Evolutionary conservation across 2,797 vertebrate species (phyloP).

Genomic region (Miichthys miiuy): DNA sequence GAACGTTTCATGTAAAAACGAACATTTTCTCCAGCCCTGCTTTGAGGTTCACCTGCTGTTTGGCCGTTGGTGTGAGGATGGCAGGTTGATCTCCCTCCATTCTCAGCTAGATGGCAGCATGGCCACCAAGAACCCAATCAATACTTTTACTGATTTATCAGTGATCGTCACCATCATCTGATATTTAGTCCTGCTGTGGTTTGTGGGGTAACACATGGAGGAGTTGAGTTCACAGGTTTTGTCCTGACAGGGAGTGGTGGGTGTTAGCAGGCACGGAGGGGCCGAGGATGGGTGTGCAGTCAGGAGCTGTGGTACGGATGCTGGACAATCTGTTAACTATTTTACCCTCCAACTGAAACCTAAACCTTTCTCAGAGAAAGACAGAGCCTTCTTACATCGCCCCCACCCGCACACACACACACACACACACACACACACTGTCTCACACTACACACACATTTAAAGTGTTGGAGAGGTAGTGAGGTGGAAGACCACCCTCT

Average conservation of each 20-base stretch:
- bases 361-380: slow-evolving; percentile 66
- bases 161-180: neutral
- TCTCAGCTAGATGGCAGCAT: slow-evolving; percentile 68
- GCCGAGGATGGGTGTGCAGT: slow-evolving; percentile 15
- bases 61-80: slow-evolving; percentile 6
- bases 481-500: slow-evolving; percentile 81
- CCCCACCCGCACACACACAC: slow-evolving; percentile 12
- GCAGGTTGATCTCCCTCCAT: slow-evolving; percentile 10
- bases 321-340: slow-evolving; percentile 82
- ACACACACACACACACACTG: slow-evolving; percentile 28
- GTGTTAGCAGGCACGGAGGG: neutral
- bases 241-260: neutral
- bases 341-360: slow-evolving; percentile 80
- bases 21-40: neutral
- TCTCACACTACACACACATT: slow-evolving; percentile 44
- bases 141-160: slow-evolving; percentile 13
- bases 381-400: slow-evolving; percentile 28
- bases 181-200: neutral
- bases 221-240: neutral
- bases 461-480: slow-evolving; percentile 61
- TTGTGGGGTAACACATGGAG: neutral
- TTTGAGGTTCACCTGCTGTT: slow-evolving; percentile 12
- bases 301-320: slow-evolving; percentile 37
- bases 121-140: slow-evolving; percentile 38
- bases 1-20: neutral